A percentile compares a stretch with the other conserved stretches of the same genome.
These are phyloP conservation scores for Achlya flavicornis DNA, from an alignment of 2,888 invertebrate species.

Conservation along the genomic window DNA sequence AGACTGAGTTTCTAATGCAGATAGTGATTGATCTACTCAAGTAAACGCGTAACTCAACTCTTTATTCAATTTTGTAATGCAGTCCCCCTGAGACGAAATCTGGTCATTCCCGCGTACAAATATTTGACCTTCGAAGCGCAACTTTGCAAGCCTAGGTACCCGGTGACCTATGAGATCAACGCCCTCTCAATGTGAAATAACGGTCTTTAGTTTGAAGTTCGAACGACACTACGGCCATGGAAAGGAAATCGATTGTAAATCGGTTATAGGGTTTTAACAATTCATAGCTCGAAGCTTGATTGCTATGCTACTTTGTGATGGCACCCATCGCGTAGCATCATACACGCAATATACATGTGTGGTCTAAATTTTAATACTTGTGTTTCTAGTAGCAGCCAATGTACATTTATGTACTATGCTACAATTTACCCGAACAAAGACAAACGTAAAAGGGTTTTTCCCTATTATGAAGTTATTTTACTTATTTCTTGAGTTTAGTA, in stretches of 20 bases:
- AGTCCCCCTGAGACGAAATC: slow-evolving; percentile 36
- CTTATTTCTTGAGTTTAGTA: background rate
- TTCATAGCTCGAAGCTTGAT: slow-evolving; percentile 12
- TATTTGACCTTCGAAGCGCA: slow-evolving; percentile 58
- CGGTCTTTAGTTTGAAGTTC: slow-evolving; percentile 48
- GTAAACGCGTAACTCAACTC: slow-evolving; percentile 11
- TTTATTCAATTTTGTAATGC: slow-evolving; percentile 27
- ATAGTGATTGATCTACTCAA: background rate
- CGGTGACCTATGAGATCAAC: slow-evolving; percentile 64
- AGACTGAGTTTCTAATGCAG: background rate
- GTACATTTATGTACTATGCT: background rate
- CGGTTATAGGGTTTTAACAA: slow-evolving; percentile 12
- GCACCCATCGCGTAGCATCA: background rate
- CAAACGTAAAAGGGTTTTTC: no score
- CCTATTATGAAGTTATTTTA: background rate
- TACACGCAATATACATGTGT: background rate
- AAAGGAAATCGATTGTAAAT: slow-evolving; percentile 45
- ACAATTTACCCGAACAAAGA: background rate
- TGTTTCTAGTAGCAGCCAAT: background rate
- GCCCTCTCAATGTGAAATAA: slow-evolving; percentile 65
- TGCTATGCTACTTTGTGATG: background rate
- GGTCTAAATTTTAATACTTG: no score
- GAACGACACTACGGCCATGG: slow-evolving; percentile 40
- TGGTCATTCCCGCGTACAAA: slow-evolving; percentile 45
- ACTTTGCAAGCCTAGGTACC: slow-evolving; percentile 50